Evolutionary conservation across 2,888 invertebrate genomes (phyloP).

Genomic region (Dasysyrphus tricinctus): DNA sequence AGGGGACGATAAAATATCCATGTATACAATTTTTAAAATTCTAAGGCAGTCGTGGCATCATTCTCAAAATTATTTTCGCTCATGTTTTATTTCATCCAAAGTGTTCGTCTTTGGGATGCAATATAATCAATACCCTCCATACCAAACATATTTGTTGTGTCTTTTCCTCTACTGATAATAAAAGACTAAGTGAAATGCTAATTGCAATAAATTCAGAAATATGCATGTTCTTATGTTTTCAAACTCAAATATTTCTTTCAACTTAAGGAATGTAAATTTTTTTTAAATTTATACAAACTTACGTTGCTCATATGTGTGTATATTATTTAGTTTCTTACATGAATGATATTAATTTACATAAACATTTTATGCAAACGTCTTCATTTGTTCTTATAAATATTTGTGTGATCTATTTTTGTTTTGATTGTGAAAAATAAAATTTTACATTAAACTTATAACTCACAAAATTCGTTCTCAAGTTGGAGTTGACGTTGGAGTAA

Average conservation of each 20-base stretch:
- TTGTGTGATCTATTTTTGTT: conserved; percentile 40
- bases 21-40: too few relatives aligned
- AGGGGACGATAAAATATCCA: too few relatives aligned
- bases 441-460: conserved; percentile 11
- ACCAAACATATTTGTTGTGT: not conserved
- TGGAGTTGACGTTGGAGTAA: conserved; percentile 2
- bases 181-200: not conserved
- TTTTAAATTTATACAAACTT: conserved; percentile 31
- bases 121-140: not conserved
- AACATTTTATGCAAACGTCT: conserved; percentile 34
- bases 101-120: not conserved
- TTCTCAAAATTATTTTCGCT: too few relatives aligned
- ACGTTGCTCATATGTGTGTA: conserved; percentile 59
- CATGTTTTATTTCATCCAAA: not conserved
- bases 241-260: not conserved
- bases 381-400: conserved; percentile 32
- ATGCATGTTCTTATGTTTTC: not conserved
- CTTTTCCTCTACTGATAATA: not conserved
- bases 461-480: conserved; percentile 46
- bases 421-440: not conserved
- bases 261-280: conserved; percentile 2
- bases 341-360: conserved; percentile 48
- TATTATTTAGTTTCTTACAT: conserved; percentile 21
- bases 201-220: not conserved
- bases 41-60: too few relatives aligned